A percentile compares a stretch with the other conserved stretches of the same genome.
phyloP scores from a whole-genome alignment of 1,140 invertebrate species.

The Druon quercuslanigerum region DNA sequence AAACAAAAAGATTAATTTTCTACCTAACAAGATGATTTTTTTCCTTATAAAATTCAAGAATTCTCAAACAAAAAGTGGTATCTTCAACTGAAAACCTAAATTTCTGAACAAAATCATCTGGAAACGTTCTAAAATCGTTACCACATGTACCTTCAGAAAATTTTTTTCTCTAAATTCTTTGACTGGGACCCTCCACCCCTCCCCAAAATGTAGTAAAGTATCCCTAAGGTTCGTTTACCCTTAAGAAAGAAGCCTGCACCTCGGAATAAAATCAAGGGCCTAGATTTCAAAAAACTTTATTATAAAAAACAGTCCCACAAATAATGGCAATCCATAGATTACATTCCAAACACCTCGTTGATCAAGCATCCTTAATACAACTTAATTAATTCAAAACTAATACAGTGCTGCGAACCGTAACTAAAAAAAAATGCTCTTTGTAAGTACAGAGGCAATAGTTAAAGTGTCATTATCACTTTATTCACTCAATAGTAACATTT shows the following conservation, averaged over 20 bases:
- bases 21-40: too few species aligned
- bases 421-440: slow-evolving; percentile 50
- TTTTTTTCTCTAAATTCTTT: too few species aligned
- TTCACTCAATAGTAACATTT: slow-evolving; percentile 75
- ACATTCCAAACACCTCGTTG: slow-evolving; percentile 58
- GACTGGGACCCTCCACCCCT: too few species aligned
- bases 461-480: slow-evolving; percentile 74
- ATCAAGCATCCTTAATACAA: slow-evolving; percentile 57
- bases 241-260: slow-evolving; percentile 21
- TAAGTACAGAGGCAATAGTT: slow-evolving; percentile 60
- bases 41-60: too few species aligned
- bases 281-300: slow-evolving; percentile 60
- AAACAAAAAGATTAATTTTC: too few species aligned
- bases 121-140: too few species aligned
- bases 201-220: too few species aligned
- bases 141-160: too few species aligned
- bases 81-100: too few species aligned
- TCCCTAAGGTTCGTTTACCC: too few species aligned
- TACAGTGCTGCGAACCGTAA: slow-evolving; percentile 48
- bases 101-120: too few species aligned
- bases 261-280: slow-evolving; percentile 35
- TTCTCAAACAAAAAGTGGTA: too few species aligned
- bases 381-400: slow-evolving; percentile 42
- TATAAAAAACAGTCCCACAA: slow-evolving; percentile 59
- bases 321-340: slow-evolving; percentile 56